Conservation (phyloP, 2,113 vertebrate genomes). For the Pimephales promelas region DNA sequence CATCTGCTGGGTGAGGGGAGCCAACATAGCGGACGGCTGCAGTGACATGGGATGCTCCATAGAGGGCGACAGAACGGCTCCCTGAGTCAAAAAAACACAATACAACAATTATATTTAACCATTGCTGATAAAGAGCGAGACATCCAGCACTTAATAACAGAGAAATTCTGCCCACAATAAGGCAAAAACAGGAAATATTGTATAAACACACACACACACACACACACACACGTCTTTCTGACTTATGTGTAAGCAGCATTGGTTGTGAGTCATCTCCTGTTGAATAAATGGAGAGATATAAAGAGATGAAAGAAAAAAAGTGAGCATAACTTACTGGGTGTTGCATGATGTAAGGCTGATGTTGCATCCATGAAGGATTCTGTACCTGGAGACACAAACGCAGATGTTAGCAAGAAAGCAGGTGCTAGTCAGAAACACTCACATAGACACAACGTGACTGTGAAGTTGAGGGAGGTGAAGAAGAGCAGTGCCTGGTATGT, state of each 20-base stretch:
- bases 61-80: slow-evolving; percentile 76
- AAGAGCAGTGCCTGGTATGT: slow-evolving; percentile 90
- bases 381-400: slow-evolving; percentile 81
- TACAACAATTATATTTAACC: not conserved
- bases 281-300: not conserved
- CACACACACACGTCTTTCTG: slow-evolving; percentile 28
- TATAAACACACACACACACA: not conserved
- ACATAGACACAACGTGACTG: not conserved
- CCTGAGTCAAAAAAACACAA: slow-evolving; percentile 58
- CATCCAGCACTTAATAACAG: not conserved
- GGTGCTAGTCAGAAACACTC: slow-evolving; percentile 3
- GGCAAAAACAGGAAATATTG: not conserved
- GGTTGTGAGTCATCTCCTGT: not conserved
- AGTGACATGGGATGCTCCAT: slow-evolving; percentile 94
- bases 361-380: slow-evolving; percentile 98
- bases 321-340: slow-evolving; percentile 86
- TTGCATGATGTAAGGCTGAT: slow-evolving; percentile 98
- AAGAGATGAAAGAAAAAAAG: not conserved
- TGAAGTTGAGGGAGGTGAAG: not conserved
- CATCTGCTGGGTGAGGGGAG: slow-evolving; percentile 95
- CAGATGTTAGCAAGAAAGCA: not conserved
- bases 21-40: slow-evolving; percentile 94
- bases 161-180: not conserved
- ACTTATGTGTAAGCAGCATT: not conserved
- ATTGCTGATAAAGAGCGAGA: not conserved